A percentile compares a stretch with the other conserved stretches of the same genome.
Evolutionary conservation across 2,888 invertebrate genomes (phyloP).

Genomic region (Griposia aprilina): DNA sequence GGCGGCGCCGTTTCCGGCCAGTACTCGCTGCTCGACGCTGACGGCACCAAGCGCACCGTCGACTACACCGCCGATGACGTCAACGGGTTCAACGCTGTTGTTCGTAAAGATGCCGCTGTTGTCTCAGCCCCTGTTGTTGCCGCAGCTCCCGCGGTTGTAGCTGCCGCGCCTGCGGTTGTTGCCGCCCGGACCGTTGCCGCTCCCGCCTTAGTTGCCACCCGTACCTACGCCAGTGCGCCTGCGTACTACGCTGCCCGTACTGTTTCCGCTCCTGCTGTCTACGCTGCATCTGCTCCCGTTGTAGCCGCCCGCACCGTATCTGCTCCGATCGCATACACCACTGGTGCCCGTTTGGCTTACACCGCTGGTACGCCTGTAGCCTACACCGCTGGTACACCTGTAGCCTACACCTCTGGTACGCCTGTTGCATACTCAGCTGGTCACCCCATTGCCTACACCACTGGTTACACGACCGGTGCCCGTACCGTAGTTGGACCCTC

Average conservation of each 20-base stretch:
- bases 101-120: conserved; percentile 88
- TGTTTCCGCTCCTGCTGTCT: conserved; percentile 50
- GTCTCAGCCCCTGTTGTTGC: conserved; percentile 79
- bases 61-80: conserved; percentile 90
- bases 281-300: conserved; percentile 54
- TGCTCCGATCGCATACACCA: conserved; percentile 45
- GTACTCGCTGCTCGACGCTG: conserved; percentile 90
- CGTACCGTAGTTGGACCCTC: conserved; percentile 56
- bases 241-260: conserved; percentile 52
- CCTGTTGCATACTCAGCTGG: conserved; percentile 41
- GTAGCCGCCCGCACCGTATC: conserved; percentile 61
- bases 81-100: conserved; percentile 91
- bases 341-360: conserved; percentile 56
- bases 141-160: conserved; percentile 75
- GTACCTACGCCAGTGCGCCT: conserved; percentile 65
- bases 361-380: conserved; percentile 62
- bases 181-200: conserved; percentile 67
- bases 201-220: conserved; percentile 64
- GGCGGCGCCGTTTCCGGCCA: conserved; percentile 90
- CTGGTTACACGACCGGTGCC: conserved; percentile 60
- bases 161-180: conserved; percentile 69
- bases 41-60: conserved; percentile 90
- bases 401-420: conserved; percentile 31
- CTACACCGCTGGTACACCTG: conserved; percentile 53
- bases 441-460: conserved; percentile 48